A percentile compares a stretch with the other conserved stretches of the same genome.
phyloP scores from a whole-genome alignment of 2,797 vertebrate genomes.

The Holocentrus rufus region DNA sequence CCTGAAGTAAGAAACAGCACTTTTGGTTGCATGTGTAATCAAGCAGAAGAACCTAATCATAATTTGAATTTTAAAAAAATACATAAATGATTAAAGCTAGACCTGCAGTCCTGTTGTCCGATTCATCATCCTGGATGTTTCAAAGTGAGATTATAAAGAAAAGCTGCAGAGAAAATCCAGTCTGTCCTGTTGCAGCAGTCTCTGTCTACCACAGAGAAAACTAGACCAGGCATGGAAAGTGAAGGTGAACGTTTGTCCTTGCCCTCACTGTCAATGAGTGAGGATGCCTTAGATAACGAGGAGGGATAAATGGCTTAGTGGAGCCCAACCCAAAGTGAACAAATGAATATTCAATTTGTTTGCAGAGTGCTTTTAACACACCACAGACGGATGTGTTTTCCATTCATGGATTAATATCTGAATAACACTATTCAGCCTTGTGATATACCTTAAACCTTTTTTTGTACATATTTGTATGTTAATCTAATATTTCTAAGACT shows the following conservation, averaged over 20 bases:
- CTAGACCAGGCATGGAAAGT: conserved; percentile 52
- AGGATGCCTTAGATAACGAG: conserved; percentile 68
- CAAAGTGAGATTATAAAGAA: conserved; percentile 60
- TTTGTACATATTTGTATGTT: background rate
- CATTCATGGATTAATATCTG: conserved; percentile 46
- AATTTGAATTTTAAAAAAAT: background rate
- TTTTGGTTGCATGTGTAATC: conserved; percentile 13
- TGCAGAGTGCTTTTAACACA: conserved; percentile 59
- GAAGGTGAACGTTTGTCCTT: conserved; percentile 73
- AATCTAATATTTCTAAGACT: background rate
- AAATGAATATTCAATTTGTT: conserved; percentile 65
- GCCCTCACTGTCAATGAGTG: conserved; percentile 55
- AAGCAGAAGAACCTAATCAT: conserved; percentile 19
- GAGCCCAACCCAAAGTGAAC: conserved; percentile 55
- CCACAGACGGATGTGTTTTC: conserved; percentile 32
- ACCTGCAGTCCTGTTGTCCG: conserved; percentile 40
- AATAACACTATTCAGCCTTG: conserved; percentile 31
- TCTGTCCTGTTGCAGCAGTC: conserved; percentile 60
- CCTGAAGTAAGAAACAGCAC: conserved; percentile 18
- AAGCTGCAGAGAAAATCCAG: conserved; percentile 59
- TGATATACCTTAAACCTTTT: conserved; percentile 14
- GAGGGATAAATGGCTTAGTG: conserved; percentile 63
- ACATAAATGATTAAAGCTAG: conserved; percentile 22
- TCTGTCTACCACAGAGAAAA: conserved; percentile 56
- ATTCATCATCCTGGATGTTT: conserved; percentile 56